Conservation (phyloP, 2,797 vertebrate genomes). For the Sebastes oblongus region DNA sequence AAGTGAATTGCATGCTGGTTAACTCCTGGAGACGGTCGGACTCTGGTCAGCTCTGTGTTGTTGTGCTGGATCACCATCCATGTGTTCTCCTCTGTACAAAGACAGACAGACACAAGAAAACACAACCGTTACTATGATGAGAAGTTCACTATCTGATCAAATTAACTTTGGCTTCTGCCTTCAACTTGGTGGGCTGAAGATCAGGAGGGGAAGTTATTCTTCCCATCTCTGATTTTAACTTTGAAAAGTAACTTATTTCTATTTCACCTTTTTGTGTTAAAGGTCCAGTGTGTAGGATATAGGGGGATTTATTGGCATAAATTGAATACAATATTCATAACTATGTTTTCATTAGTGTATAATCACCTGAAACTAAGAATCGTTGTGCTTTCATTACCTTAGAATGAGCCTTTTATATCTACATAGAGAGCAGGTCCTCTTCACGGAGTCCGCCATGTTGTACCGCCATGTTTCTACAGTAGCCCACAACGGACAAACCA, state of each 20-base stretch:
- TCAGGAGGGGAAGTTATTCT: background rate
- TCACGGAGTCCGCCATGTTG: background rate
- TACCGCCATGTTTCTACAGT: background rate
- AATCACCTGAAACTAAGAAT: background rate
- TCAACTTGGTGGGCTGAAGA: background rate
- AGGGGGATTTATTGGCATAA: no score
- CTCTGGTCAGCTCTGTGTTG: conserved; percentile 87
- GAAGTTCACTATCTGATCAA: background rate
- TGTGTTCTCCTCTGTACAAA: conserved; percentile 82
- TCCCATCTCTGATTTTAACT: background rate
- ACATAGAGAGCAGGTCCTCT: background rate
- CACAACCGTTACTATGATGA: background rate
- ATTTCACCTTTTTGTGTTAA: background rate
- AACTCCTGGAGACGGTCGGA: conserved; percentile 78
- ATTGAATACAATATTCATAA: background rate
- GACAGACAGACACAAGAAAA: background rate
- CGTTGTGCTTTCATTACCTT: background rate
- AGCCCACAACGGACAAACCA: background rate
- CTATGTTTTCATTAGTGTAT: background rate
- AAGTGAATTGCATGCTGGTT: conserved; percentile 85
- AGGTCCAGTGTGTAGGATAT: background rate
- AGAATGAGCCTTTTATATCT: background rate
- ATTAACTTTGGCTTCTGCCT: background rate
- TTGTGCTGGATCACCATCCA: conserved; percentile 93
- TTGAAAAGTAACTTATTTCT: background rate